Base-by-base conservation (phyloP, 2,797 vertebrate species). In the Tauraco hartlaubi region DNA sequence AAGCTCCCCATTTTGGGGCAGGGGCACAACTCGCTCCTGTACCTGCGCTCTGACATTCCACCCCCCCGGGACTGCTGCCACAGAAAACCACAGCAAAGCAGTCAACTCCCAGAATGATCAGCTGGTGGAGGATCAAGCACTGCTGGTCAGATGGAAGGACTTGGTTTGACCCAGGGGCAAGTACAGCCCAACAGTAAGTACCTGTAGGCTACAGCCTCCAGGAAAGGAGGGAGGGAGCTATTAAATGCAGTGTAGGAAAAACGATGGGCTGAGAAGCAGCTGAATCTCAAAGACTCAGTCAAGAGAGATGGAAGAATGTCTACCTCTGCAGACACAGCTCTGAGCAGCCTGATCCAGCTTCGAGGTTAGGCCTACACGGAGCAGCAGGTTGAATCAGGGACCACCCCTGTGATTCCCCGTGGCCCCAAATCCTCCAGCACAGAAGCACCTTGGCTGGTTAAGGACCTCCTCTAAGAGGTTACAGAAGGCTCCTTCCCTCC, bases 1-100 rank as follows among this genome's bases (percentile, higher is more conserved):
- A n/a, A 2, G 3, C 31, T 56, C 23, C 66, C 11, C 5, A 2
- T 4, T 64, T 9, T 0, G 0, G 43, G 44, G 39, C 68, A 85
- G 37, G 37, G 61, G 3, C 76, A 75, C 78, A 75, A 4, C 25
- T 43, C 71, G 55, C 76, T 56, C 55, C 56, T 61, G 23, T 5
- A 31, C 49, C 73, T 19, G 15, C 2, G 5, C 71, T 62, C 67
- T 67, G 33, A 64, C 52, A 69, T 8, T 11, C 54, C 17, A 66
- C n/a, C 46, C 73, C n/a, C 46, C 73, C 13, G 15, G 22, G 43
- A 81, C 41, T 63, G 79, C 68, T 59, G 41, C 11, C 78, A 49
- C 33, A 44, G 46, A 25, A 68, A 67, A 31, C 33, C 58, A 46
- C 1, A 2, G 67, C 18, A 82, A 74, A 12, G 61, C 12, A 52